Evolutionary conservation across 1,140 invertebrate genomes (phyloP).

Genomic region (Ceratina calcarata): DNA sequence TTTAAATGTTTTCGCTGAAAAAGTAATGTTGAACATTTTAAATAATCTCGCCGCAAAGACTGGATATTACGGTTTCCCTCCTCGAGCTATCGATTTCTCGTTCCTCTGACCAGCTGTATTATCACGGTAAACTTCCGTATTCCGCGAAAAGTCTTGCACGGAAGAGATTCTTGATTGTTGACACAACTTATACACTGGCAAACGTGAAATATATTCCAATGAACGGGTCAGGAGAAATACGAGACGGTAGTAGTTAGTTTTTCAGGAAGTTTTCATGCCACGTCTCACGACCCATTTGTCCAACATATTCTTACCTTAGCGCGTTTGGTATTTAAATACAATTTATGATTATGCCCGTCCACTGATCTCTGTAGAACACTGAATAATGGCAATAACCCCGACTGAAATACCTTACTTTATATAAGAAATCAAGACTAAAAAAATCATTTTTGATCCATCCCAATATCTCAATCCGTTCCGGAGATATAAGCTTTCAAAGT

Average conservation of each 20-base stretch:
- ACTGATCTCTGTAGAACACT: not conserved
- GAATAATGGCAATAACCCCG: too few relatives aligned
- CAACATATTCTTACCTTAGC: slow-evolving; percentile 2
- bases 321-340: slow-evolving; percentile 19
- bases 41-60: too few relatives aligned
- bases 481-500: too few relatives aligned
- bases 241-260: not conserved
- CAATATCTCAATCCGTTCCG: too few relatives aligned
- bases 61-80: not conserved
- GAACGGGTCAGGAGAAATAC: not conserved
- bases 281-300: not conserved
- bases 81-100: slow-evolving; percentile 20
- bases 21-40: too few relatives aligned
- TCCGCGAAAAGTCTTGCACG: slow-evolving; percentile 21
- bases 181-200: slow-evolving; percentile 21
- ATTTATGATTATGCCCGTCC: not conserved
- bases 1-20: too few relatives aligned
- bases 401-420: too few relatives aligned
- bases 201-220: slow-evolving; percentile 25
- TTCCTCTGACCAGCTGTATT: too few relatives aligned
- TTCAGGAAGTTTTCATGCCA: not conserved
- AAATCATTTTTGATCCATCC: too few relatives aligned
- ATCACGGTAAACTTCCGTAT: slow-evolving; percentile 12
- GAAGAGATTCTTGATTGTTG: slow-evolving; percentile 28
- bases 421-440: too few relatives aligned